Evolutionary conservation across 2,888 invertebrate species (phyloP).

Genomic region (Drosophila sordidula): DNA sequence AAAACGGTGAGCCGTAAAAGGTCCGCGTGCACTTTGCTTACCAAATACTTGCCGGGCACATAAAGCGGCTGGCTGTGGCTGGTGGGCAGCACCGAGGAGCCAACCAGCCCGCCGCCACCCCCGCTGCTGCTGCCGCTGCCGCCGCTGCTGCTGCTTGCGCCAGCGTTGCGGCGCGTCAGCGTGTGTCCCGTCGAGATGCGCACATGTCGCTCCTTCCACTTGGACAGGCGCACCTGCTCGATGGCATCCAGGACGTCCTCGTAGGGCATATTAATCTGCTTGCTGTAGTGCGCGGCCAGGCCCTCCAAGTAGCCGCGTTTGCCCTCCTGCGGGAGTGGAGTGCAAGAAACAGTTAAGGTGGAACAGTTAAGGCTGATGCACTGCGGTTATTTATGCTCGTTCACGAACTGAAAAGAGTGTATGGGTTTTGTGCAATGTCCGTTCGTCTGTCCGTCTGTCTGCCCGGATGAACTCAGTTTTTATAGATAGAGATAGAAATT

Average conservation of each 20-base stretch:
- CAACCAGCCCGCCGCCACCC: conserved; percentile 66
- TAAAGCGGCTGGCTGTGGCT: conserved; percentile 94
- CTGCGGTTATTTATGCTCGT: too few relatives aligned
- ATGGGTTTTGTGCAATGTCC: too few relatives aligned
- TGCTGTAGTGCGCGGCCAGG: conserved; percentile 93
- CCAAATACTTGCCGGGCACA: conserved; percentile 96
- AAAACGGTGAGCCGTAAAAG: conserved; percentile 67
- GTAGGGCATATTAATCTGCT: conserved; percentile 94
- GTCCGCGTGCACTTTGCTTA: conserved; percentile 86
- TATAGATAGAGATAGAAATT: too few relatives aligned
- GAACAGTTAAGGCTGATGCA: too few relatives aligned
- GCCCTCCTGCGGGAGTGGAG: conserved; percentile 88
- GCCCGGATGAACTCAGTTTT: too few relatives aligned
- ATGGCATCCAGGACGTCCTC: conserved; percentile 94
- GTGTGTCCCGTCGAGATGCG: conserved; percentile 84
- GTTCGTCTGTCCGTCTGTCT: too few relatives aligned
- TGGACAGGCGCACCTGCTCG: conserved; percentile 91
- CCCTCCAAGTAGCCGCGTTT: conserved; percentile 95
- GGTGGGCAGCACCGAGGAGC: conserved; percentile 88
- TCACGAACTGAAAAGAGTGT: too few relatives aligned
- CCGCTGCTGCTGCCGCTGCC: conserved; percentile 47
- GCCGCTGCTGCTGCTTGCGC: conserved; percentile 51
- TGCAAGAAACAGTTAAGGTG: not conserved
- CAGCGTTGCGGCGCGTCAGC: conserved; percentile 74
- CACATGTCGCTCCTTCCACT: conserved; percentile 85